Percentiles rank a stretch among this genome's conserved stretches.
phyloP scores from a whole-genome alignment of 1,140 invertebrate genomes.

The Danaus melanippus region DNA sequence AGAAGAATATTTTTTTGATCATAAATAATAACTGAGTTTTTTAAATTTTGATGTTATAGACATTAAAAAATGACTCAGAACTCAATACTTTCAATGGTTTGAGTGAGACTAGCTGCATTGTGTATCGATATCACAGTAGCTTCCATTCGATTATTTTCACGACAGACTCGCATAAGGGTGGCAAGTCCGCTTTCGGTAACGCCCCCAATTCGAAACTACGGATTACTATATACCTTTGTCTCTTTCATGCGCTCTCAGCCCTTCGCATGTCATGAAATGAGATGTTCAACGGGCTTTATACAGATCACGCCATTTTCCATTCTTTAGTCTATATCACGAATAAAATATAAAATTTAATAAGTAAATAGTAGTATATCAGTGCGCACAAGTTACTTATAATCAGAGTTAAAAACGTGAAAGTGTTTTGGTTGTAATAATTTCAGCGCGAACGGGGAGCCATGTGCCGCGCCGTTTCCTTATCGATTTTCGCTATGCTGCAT shows the following conservation, averaged over 20 bases:
- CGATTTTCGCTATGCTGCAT: slow-evolving; percentile 69
- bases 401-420: slow-evolving; percentile 32
- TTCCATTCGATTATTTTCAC: slow-evolving; percentile 8
- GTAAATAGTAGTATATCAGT: slow-evolving; percentile 14
- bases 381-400: slow-evolving; percentile 17
- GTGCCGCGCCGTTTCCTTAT: slow-evolving; percentile 62
- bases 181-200: slow-evolving; percentile 22
- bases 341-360: slow-evolving; percentile 29
- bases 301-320: slow-evolving; percentile 32
- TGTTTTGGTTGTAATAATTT: slow-evolving; percentile 40
- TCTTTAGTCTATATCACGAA: slow-evolving; percentile 27
- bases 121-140: slow-evolving; percentile 1
- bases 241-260: slow-evolving; percentile 37
- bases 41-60: too few relatives aligned
- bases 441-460: slow-evolving; percentile 35
- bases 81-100: too few relatives aligned
- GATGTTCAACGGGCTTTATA: slow-evolving; percentile 32
- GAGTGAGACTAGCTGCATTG: neutral
- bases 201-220: slow-evolving; percentile 36
- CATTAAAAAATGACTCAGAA: too few relatives aligned
- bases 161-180: slow-evolving; percentile 15
- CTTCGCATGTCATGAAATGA: slow-evolving; percentile 29
- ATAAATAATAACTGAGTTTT: too few relatives aligned
- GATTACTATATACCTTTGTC: slow-evolving; percentile 34
- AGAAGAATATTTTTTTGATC: too few relatives aligned